Base-by-base conservation (phyloP, 1,140 invertebrate species). In the Thaumetopoea pityocampa region DNA sequence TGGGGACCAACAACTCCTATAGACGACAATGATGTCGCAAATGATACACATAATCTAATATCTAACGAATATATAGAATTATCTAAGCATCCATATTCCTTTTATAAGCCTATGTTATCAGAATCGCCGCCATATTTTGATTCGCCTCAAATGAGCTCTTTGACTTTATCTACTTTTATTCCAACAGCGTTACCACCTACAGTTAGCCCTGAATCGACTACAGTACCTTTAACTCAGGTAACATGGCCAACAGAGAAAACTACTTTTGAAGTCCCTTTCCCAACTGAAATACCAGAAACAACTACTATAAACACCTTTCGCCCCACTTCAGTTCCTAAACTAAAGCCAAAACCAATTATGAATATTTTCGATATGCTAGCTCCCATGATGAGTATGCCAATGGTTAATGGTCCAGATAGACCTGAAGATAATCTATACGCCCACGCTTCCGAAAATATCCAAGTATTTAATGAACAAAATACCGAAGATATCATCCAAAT, bases 1-100 rank as follows among this genome's bases (percentile, higher is more conserved):
- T 84, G 80, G 80, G 78, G 80, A 2, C 80, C 80, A 5, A 84
- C 80, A 4, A 79, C 76, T 15, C 73, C 76, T 3, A 49, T 77
- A 8, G 57, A 72, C 26, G 60, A 71, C 11, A 52, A 32, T 14
- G 50, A 51, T 11, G 32, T 47, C 9, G 45, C 41, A 9, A 80
- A 82, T 50, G 69, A 77, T 5, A 67, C 65, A 7, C 68, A 74
- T 40, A 84, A 84, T 44, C 50, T 81, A 29, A 79, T 84, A 23
- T 51, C 59, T 3, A 68, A 51, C 34, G 77, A 81, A 30, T 41
- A 60, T 34, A 51, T 46, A 10, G 51, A 70, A 15, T 27, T 59
- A 24, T 46, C 37, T 5, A 67, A 60, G 18, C 49, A 70, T 20
- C 68, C 68, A 2, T 72, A 67, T 37, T 43, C 60, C 19, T 77